Conservation (phyloP, 2,888 invertebrate species). For the Apomyelois bistriatella region DNA sequence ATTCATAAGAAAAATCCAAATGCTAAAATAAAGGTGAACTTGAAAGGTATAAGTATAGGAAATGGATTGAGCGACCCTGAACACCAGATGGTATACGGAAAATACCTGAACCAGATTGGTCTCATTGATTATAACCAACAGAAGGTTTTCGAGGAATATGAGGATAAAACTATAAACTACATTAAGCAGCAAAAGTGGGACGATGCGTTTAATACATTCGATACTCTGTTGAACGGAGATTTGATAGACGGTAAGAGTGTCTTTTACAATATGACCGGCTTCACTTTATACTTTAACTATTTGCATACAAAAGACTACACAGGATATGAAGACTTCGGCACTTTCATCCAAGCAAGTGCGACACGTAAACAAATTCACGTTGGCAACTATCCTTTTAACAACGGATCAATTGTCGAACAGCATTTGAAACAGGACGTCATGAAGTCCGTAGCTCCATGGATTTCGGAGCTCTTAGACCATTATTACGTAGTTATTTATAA, state of each 20-base stretch:
- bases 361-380: slow-evolving; percentile 90
- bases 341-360: slow-evolving; percentile 81
- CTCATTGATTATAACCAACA: slow-evolving; percentile 83
- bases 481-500: slow-evolving; percentile 90
- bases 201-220: slow-evolving; percentile 86
- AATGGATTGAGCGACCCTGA: slow-evolving; percentile 90
- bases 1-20: slow-evolving; percentile 84
- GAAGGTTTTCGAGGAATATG: slow-evolving; percentile 80
- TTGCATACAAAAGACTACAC: slow-evolving; percentile 81
- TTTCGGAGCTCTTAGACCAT: slow-evolving; percentile 83
- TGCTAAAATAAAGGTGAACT: slow-evolving; percentile 84
- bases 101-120: slow-evolving; percentile 89
- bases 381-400: slow-evolving; percentile 86
- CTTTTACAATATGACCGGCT: slow-evolving; percentile 88
- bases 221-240: slow-evolving; percentile 85
- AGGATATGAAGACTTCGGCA: slow-evolving; percentile 73
- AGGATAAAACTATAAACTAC: slow-evolving; percentile 76
- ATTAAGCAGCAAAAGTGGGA: slow-evolving; percentile 83
- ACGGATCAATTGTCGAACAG: slow-evolving; percentile 82
- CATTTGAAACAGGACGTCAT: slow-evolving; percentile 88
- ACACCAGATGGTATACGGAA: slow-evolving; percentile 87
- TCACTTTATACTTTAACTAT: slow-evolving; percentile 87
- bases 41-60: slow-evolving; percentile 86
- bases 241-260: slow-evolving; percentile 78
- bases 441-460: slow-evolving; percentile 87